Evolutionary conservation across 2,113 vertebrate species (phyloP).

Genomic region (Cacatua alba): DNA sequence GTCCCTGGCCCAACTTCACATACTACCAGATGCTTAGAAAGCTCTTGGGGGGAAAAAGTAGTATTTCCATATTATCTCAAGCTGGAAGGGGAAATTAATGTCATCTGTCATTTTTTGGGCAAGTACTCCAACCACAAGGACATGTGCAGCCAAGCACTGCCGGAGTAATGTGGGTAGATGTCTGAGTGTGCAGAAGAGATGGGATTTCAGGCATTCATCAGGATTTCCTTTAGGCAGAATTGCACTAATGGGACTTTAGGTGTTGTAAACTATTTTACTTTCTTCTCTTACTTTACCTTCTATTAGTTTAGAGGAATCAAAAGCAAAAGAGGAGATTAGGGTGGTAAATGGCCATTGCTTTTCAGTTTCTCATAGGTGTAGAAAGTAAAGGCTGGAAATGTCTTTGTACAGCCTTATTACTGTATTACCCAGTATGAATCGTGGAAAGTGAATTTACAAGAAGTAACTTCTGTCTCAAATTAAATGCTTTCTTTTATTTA

Average conservation of each 20-base stretch:
- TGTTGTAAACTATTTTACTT: background rate
- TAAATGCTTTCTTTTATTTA: conserved; percentile 19
- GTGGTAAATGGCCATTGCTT: background rate
- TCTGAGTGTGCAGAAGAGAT: background rate
- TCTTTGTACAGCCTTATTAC: background rate
- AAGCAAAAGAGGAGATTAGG: background rate
- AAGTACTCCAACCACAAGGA: background rate
- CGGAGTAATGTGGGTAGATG: background rate
- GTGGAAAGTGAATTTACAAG: conserved; percentile 19
- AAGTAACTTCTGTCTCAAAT: conserved; percentile 25
- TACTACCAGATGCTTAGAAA: background rate
- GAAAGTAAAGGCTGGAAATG: background rate
- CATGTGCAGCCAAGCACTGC: background rate
- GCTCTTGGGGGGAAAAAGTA: background rate
- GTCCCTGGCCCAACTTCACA: background rate
- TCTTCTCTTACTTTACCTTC: background rate
- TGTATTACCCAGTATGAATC: background rate
- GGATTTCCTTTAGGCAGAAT: background rate
- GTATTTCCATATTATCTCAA: background rate
- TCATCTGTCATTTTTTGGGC: conserved; percentile 10
- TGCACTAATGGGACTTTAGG: background rate
- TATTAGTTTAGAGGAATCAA: background rate
- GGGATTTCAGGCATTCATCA: background rate
- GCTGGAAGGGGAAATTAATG: background rate
- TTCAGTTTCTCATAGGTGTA: background rate